Percentiles rank a stretch among this genome's conserved stretches.
These are phyloP conservation scores for Nysson spinosus DNA, from an alignment of 2,888 invertebrate species.

Conservation along the genomic window DNA sequence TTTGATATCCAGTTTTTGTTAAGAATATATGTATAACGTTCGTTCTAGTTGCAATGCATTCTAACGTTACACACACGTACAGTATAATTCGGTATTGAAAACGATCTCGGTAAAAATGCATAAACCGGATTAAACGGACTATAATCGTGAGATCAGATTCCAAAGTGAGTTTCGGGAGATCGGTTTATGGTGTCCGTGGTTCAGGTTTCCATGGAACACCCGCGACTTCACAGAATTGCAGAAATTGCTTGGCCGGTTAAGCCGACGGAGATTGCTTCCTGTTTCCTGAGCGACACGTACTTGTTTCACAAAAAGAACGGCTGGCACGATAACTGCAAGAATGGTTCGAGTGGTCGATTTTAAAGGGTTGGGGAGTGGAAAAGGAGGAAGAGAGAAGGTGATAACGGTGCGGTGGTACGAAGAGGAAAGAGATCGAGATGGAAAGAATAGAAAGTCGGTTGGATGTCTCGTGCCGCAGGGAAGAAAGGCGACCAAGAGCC, in stretches of 20 bases:
- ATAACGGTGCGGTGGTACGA: neutral
- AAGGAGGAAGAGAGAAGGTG: neutral
- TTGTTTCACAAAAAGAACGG: conserved; percentile 54
- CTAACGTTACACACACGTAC: too few relatives aligned
- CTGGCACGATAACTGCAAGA: conserved; percentile 49
- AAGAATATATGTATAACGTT: too few relatives aligned
- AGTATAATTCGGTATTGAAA: too few relatives aligned
- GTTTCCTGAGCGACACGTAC: conserved; percentile 64
- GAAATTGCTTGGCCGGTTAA: conserved; percentile 61
- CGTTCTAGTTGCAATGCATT: too few relatives aligned
- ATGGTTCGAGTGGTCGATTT: conserved; percentile 21
- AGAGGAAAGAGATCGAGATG: neutral
- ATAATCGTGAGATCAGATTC: conserved; percentile 52
- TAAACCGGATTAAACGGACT: neutral
- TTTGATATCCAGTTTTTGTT: too few relatives aligned
- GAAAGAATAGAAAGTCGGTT: conserved; percentile 2
- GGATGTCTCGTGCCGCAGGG: conserved; percentile 11
- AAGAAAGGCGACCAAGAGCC: conserved; percentile 28
- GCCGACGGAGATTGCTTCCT: conserved; percentile 68
- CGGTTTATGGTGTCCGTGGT: conserved; percentile 15
- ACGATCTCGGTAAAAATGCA: too few relatives aligned
- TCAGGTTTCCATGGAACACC: conserved; percentile 4
- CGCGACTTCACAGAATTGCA: conserved; percentile 47
- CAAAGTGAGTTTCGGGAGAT: conserved; percentile 39
- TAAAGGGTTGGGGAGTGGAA: neutral